Base-by-base conservation (phyloP, 2,113 vertebrate species). In the Anarhynchus alexandrinus region DNA sequence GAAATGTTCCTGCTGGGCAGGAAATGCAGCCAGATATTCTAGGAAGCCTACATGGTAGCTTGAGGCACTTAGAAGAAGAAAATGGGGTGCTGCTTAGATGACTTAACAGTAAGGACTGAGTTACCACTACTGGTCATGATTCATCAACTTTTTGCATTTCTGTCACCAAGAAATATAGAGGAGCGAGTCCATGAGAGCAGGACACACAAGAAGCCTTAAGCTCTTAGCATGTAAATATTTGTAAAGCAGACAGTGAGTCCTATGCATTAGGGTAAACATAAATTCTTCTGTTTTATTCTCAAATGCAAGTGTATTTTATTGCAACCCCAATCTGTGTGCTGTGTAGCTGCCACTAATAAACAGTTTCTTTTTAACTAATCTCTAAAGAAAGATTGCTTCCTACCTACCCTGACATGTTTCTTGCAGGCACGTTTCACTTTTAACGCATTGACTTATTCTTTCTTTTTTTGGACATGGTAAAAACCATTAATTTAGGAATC, bases 131-230 rank as follows among this genome's bases (percentile, higher is more conserved):
- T 82, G 76, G 30, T 13, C 67, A 22, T 34, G 30, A 77, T 57
- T 70, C 84, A 80, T 26, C 3, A 8, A 23, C 49, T 43, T 64
- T 15, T 55, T 72, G 52, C 59, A 36, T 86, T 78, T 65, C 77
- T 86, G 38, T 43, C 90, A 66, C 74, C 59, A 62, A 89, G 92
- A 85, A 82, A 73, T 62, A 43, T 0, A 7, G 67, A 58, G 10
- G 5, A 70, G 57, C 5, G 3, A 47, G 84, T 49, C 66, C 86
- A 17, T 59, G 92, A 92, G 89, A 77, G 80, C 83, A 88, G 96
- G 82, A 97, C 94, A 95, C 96, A 95, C 97, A 97, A 86, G 96
- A 76, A 96, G 97, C 67, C 49, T 49, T 86, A 89, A 97, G 93
- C 89, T 77, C 17, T 27, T 47, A 61, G 74, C 66, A 17, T 54